These are phyloP conservation scores for Meteorus cinctellus DNA, from an alignment of 2,888 invertebrate genomes.

Conservation along the genomic window DNA sequence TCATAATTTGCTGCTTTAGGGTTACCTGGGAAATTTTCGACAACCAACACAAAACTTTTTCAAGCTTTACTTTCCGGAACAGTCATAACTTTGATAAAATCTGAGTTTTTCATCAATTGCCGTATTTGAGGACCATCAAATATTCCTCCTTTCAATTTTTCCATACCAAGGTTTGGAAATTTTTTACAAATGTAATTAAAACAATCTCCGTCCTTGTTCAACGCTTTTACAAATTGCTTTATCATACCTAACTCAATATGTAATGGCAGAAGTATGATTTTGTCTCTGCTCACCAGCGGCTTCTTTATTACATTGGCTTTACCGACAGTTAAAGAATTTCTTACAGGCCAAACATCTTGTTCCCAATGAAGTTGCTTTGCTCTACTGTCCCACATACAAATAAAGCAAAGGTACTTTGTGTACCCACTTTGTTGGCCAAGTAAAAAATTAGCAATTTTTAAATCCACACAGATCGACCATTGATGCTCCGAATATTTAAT, in stretches of 20 bases:
- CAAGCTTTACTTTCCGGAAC: constrained; percentile 36
- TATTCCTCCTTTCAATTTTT: constrained; percentile 43
- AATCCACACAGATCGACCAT: neutral
- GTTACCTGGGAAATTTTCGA: constrained; percentile 51
- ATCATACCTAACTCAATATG: constrained; percentile 56
- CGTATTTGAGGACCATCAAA: constrained; percentile 44
- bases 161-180: constrained; percentile 36
- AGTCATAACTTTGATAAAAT: constrained; percentile 30
- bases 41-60: constrained; percentile 40
- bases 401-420: constrained; percentile 35
- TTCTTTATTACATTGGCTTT: constrained; percentile 28
- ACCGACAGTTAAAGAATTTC: neutral
- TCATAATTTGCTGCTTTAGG: constrained; percentile 45
- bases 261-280: constrained; percentile 52
- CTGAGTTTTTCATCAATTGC: constrained; percentile 31
- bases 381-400: neutral
- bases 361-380: constrained; percentile 16
- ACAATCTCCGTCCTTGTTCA: constrained; percentile 23
- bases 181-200: constrained; percentile 34
- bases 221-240: constrained; percentile 55
- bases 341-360: constrained; percentile 21
- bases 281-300: neutral
- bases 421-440: neutral
- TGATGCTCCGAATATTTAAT: constrained; percentile 26
- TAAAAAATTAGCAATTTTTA: neutral